Evolutionary conservation across 2,888 invertebrate genomes (phyloP).

Genomic region (Cephus nigrinus): DNA sequence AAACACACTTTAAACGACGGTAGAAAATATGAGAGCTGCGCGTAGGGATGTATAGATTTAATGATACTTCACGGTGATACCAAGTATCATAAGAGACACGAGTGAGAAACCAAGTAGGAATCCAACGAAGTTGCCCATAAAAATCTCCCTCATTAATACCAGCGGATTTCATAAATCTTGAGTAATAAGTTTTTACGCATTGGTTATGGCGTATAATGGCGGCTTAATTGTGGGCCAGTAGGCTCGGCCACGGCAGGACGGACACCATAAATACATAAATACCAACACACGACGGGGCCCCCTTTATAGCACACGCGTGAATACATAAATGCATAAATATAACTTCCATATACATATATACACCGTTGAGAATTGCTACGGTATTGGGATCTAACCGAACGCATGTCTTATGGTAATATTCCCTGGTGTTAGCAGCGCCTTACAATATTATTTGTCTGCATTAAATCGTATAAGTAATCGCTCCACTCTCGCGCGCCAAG

Average conservation of each 20-base stretch:
- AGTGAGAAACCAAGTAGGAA: slow-evolving; percentile 18
- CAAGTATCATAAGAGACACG: too few relatives aligned
- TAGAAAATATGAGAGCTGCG: too few relatives aligned
- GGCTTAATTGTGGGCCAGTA: slow-evolving; percentile 57
- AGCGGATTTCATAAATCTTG: slow-evolving; percentile 57
- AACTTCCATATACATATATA: slow-evolving; percentile 22
- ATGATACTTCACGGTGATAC: too few relatives aligned
- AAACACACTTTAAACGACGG: too few relatives aligned
- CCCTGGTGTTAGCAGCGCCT: slow-evolving; percentile 52
- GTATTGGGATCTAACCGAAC: slow-evolving; percentile 28
- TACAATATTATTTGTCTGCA: slow-evolving; percentile 57
- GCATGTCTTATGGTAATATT: slow-evolving; percentile 59
- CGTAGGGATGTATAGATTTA: too few relatives aligned
- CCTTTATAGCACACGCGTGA: slow-evolving; percentile 44
- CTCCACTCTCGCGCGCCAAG: slow-evolving; percentile 31
- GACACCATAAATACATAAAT: slow-evolving; percentile 50
- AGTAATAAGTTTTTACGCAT: slow-evolving; percentile 57
- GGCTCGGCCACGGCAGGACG: slow-evolving; percentile 27
- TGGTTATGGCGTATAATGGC: slow-evolving; percentile 56
- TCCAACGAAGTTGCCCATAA: slow-evolving; percentile 35
- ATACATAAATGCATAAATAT: slow-evolving; percentile 59
- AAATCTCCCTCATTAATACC: slow-evolving; percentile 54
- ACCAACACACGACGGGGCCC: slow-evolving; percentile 45
- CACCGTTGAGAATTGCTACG: slow-evolving; percentile 9
- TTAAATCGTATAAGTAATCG: slow-evolving; percentile 49